A percentile compares a stretch with the other conserved stretches of the same genome.
Evolutionary conservation across 2,888 invertebrate species (phyloP).

Genomic region (Eristalis pertinax): DNA sequence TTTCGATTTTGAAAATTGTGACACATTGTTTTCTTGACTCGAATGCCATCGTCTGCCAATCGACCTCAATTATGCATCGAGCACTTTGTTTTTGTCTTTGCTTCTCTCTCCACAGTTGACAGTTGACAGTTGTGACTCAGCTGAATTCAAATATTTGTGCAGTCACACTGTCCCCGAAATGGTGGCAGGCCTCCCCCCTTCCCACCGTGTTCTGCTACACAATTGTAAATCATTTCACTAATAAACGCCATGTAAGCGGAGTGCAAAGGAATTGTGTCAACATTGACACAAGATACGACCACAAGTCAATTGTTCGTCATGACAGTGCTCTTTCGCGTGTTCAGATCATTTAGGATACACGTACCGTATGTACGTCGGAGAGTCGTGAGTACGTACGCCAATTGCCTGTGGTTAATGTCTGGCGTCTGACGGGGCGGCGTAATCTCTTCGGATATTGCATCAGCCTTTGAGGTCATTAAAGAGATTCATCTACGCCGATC

Average conservation of each 20-base stretch:
- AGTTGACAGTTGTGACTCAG: neutral
- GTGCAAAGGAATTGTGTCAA: constrained; percentile 16
- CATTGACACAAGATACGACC: constrained; percentile 32
- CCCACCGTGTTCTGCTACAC: neutral
- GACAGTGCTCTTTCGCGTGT: constrained; percentile 8
- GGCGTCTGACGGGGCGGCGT: constrained; percentile 15
- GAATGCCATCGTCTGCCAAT: neutral
- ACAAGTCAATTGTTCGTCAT: constrained; percentile 27
- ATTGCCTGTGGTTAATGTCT: constrained; percentile 25
- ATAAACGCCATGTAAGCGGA: neutral
- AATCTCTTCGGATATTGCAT: constrained; percentile 38
- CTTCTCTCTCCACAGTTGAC: neutral
- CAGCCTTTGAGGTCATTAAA: constrained; percentile 34
- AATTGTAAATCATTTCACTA: neutral
- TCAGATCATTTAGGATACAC: constrained; percentile 32
- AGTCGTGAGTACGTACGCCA: constrained; percentile 11
- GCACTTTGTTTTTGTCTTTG: neutral
- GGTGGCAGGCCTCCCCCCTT: neutral
- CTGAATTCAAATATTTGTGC: neutral
- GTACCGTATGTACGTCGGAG: neutral
- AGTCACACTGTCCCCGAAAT: neutral
- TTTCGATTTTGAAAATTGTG: neutral
- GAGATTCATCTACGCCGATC: constrained; percentile 18
- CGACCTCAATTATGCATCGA: neutral
- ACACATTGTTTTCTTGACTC: neutral